Evolutionary conservation across 2,113 vertebrate genomes (phyloP), one percentile per base, ranked within the genome.

Genomic region (Barbus barbus): DNA sequence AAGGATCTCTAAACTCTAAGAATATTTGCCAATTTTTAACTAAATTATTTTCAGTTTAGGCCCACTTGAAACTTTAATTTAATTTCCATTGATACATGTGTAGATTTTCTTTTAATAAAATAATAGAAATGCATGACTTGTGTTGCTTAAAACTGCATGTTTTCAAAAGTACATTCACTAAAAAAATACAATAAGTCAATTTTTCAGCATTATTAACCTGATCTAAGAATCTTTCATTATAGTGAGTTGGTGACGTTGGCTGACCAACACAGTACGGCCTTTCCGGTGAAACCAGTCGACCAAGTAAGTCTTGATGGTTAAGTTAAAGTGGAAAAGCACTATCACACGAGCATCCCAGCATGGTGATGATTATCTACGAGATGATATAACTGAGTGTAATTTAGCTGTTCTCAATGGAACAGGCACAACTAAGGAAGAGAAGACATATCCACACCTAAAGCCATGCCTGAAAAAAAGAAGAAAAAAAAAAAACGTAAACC

Each of bases 371-470:
- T 9, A 69, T 22, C 65, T 69, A 31, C 5, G 5, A 63, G 12
- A 63, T 63, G 61, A 3, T 65, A 31, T 31, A 28, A 14, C 24
- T 28, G 26, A 65, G 26, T 31, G 6, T 16, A 22, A 22, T 69
- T 69, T 22, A 69, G 18, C 9, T 69, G 65, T 36, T 18, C 63
- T 41, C 13, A 22, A 2, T 71, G 20, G 18, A 69, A 69, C 9
- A 71, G 67, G 67, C 4, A 41, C 24, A 20, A 51, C 7, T 18
- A 51, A 31, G 44, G 24, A 75, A 84, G 44, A 48, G 26, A 41
- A 36, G 58, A 44, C 67, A 41, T 67, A 36, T 73, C 28, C 44
- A 58, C 22, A 78, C 75, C 77, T 67, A 28, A 85, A 85, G 53
- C 44, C 46, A 28, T 44, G 56, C 72, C 38, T 61, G 46, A 63